These are phyloP conservation scores for Crossocerus cetratus DNA, from an alignment of 2,888 invertebrate genomes.

Conservation along the genomic window DNA sequence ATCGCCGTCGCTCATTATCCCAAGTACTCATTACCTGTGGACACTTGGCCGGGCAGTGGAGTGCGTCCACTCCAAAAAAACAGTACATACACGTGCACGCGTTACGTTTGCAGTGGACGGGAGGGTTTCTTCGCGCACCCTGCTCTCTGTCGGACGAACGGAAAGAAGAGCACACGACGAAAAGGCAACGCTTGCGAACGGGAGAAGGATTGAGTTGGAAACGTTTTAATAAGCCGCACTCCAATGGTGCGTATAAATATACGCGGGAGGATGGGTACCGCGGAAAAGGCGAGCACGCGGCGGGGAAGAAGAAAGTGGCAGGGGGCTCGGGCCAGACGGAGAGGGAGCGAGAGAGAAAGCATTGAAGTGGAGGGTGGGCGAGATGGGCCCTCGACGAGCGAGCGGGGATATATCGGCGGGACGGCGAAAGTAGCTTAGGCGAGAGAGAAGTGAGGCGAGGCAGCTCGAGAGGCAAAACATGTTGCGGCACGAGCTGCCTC, in stretches of 20 bases:
- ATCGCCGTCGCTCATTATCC: conserved; percentile 35
- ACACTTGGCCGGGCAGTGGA: conserved; percentile 34
- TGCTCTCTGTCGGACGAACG: conserved; percentile 3
- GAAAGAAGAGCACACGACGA: conserved; percentile 1
- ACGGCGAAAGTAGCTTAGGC: conserved; percentile 42
- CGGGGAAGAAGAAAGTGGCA: conserved; percentile 18
- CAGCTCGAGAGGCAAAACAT: conserved; percentile 72
- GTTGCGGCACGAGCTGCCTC: conserved; percentile 75
- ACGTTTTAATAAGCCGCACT: conserved; percentile 71
- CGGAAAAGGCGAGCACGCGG: conserved; percentile 33
- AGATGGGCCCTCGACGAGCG: conserved; percentile 1
- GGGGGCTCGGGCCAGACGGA: conserved; percentile 30
- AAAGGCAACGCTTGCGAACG: conserved; percentile 2
- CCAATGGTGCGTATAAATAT: conserved; percentile 66
- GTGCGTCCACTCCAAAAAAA: conserved; percentile 40
- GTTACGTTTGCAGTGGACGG: background rate
- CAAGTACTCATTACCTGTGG: conserved; percentile 33
- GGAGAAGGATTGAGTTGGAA: conserved; percentile 55
- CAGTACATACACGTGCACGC: conserved; percentile 46
- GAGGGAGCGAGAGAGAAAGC: conserved; percentile 3
- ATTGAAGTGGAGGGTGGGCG: conserved; percentile 15
- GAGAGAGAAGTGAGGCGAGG: conserved; percentile 28
- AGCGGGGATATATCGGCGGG: conserved; percentile 48
- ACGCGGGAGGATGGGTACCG: conserved; percentile 56
- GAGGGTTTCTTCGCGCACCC: background rate